A percentile compares a stretch with the other conserved stretches of the same genome.
Conservation (phyloP, 1,140 invertebrate species). For the Papilio machaon region DNA sequence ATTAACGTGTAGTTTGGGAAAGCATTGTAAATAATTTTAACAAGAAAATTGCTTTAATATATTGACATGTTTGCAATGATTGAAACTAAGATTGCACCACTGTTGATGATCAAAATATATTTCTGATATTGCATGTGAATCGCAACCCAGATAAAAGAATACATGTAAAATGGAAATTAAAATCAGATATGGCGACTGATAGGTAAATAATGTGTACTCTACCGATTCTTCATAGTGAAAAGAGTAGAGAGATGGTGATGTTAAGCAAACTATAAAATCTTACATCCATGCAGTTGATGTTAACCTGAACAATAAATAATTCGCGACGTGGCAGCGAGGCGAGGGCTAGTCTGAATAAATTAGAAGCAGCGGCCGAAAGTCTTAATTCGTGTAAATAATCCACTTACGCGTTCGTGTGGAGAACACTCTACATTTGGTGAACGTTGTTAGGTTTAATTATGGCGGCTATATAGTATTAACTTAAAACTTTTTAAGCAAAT, state of each 20-base stretch:
- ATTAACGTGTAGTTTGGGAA: too few species aligned
- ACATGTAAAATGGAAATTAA: too few species aligned
- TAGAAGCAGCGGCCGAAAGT: conserved; percentile 1
- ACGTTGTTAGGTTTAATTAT: conserved; percentile 2
- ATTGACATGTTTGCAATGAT: too few species aligned
- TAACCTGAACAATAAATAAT: background rate
- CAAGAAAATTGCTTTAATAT: too few species aligned
- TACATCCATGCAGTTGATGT: background rate
- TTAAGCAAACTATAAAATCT: background rate
- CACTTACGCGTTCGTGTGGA: conserved; percentile 1
- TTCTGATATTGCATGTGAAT: too few species aligned
- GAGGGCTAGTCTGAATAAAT: conserved; percentile 11
- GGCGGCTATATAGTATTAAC: background rate
- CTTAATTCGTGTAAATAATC: conserved; percentile 22
- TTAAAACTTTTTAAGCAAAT: background rate
- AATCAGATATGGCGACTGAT: too few species aligned
- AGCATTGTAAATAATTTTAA: too few species aligned
- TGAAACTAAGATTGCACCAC: too few species aligned
- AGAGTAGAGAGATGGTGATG: background rate
- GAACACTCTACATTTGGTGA: conserved; percentile 15
- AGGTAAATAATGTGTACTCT: too few species aligned
- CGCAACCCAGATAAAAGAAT: too few species aligned
- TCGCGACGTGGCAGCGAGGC: background rate
- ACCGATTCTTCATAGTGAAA: background rate
- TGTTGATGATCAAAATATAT: too few species aligned